These are phyloP conservation scores for Isichthys henryi DNA, from an alignment of 2,113 vertebrate species.

Conservation along the genomic window DNA sequence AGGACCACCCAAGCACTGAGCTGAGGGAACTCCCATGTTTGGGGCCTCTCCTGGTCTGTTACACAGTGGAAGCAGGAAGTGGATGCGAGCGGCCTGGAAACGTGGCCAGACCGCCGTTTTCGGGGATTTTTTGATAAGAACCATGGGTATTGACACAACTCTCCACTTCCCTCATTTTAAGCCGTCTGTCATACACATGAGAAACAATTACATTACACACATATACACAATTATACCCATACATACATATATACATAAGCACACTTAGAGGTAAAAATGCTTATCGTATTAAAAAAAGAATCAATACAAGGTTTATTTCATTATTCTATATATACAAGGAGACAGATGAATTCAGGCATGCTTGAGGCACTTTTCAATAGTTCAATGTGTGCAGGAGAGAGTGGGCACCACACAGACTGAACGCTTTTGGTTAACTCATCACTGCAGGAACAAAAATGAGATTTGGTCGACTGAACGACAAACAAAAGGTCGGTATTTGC, in stretches of 20 bases:
- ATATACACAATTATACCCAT: conserved; percentile 25
- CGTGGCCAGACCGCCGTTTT: background rate
- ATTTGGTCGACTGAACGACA: background rate
- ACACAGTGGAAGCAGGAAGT: conserved; percentile 2
- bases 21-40: background rate
- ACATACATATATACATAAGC: conserved; percentile 31
- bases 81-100: background rate
- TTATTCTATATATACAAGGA: conserved; percentile 62
- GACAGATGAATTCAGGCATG: conserved; percentile 56
- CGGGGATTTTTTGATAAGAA: conserved; percentile 38
- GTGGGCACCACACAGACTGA: conserved; percentile 43
- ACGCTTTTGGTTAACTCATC: conserved; percentile 68
- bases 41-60: background rate
- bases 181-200: conserved; percentile 82
- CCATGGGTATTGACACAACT: conserved; percentile 74
- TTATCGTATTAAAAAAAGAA: conserved; percentile 58
- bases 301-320: conserved; percentile 59
- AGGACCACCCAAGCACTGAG: background rate
- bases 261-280: conserved; percentile 79
- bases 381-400: conserved; percentile 69
- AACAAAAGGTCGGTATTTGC: background rate
- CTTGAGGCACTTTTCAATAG: conserved; percentile 87
- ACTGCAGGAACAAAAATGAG: conserved; percentile 77
- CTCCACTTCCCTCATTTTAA: conserved; percentile 40
- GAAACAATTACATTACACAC: conserved; percentile 90